These are phyloP conservation scores for human DNA, from an alignment of 2,113 vertebrate genomes.

Conservation along the genomic window DNA sequence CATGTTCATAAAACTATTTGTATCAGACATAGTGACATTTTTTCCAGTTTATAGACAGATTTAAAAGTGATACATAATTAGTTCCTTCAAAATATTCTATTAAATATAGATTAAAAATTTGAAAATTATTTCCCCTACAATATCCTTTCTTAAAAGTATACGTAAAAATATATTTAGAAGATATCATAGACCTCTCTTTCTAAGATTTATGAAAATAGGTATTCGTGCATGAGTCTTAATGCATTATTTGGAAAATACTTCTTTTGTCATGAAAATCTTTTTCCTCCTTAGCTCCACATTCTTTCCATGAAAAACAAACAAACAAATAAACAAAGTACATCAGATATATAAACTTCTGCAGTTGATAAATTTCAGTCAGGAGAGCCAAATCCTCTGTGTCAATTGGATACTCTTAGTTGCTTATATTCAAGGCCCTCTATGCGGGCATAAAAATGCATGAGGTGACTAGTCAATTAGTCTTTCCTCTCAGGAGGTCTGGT, in stretches of 20 bases:
- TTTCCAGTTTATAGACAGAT: background rate
- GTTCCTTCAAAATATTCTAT: background rate
- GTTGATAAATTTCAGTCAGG: constrained; percentile 45
- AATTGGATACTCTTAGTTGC: constrained; percentile 68
- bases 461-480: constrained; percentile 62
- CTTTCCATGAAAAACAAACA: background rate
- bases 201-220: constrained; percentile 53
- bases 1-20: background rate
- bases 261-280: constrained; percentile 53
- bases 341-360: constrained; percentile 27
- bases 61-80: background rate
- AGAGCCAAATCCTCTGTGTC: constrained; percentile 53
- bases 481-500: constrained; percentile 41
- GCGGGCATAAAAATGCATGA: constrained; percentile 42
- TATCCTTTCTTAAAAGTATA: background rate
- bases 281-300: background rate
- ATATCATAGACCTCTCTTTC: constrained; percentile 35
- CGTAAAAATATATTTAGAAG: background rate
- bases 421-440: constrained; percentile 41
- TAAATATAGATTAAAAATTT: background rate
- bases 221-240: constrained; percentile 54
- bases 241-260: constrained; percentile 56
- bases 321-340: background rate
- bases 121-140: background rate
- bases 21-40: background rate